A percentile compares a stretch with the other conserved stretches of the same genome.
These are phyloP conservation scores for Danio tinwini DNA, from an alignment of 2,797 vertebrate species.

Conservation along the genomic window DNA sequence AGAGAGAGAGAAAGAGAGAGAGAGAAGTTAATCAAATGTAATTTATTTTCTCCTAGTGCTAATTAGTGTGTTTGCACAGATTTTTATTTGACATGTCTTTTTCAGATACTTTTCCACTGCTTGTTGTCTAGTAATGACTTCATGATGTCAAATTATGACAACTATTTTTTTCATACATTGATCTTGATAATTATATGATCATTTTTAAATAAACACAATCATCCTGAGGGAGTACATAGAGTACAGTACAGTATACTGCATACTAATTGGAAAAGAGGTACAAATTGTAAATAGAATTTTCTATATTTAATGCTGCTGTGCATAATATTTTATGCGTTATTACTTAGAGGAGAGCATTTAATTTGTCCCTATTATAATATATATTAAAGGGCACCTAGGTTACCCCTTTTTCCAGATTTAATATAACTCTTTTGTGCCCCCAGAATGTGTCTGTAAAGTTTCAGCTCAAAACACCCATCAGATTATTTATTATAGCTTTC, in stretches of 20 bases:
- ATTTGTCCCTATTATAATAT: too few relatives aligned
- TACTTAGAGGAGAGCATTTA: background rate
- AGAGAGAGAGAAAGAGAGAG: background rate
- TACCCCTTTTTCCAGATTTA: too few relatives aligned
- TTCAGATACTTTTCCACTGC: too few relatives aligned
- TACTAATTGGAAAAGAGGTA: too few relatives aligned
- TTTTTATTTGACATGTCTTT: background rate
- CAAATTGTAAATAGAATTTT: background rate
- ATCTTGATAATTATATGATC: background rate
- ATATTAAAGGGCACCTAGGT: too few relatives aligned
- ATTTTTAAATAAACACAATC: background rate
- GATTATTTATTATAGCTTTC: too few relatives aligned
- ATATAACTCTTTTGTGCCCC: too few relatives aligned
- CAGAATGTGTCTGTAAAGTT: too few relatives aligned
- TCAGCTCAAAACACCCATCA: too few relatives aligned
- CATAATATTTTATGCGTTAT: background rate
- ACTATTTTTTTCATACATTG: slow-evolving; percentile 16
- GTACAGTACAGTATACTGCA: too few relatives aligned
- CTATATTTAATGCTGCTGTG: background rate
- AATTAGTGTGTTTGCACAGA: background rate
- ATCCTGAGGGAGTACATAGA: too few relatives aligned
- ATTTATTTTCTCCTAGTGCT: background rate
- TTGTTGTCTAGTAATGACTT: background rate
- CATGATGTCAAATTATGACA: background rate
- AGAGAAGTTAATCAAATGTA: background rate